These are phyloP conservation scores for Seira ritae DNA, from an alignment of 2,888 invertebrate species.

Conservation along the genomic window DNA sequence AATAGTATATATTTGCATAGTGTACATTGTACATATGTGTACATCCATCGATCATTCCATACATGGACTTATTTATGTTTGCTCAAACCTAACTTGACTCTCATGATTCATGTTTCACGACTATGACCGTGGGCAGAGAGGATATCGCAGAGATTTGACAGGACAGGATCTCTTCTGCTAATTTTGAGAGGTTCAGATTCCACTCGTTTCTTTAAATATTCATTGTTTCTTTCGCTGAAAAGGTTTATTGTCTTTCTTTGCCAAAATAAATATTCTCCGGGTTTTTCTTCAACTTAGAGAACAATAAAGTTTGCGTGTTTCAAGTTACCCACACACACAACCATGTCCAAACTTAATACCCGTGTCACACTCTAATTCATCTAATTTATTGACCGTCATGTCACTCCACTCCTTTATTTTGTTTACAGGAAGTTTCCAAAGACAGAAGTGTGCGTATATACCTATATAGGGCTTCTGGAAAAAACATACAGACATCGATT, in stretches of 20 bases:
- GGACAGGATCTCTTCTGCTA: too few relatives aligned
- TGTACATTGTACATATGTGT: background rate
- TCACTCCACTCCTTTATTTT: background rate
- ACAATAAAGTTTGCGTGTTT: background rate
- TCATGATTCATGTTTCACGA: background rate
- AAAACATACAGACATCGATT: background rate
- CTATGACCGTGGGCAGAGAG: too few relatives aligned
- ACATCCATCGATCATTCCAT: background rate
- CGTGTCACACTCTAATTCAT: background rate
- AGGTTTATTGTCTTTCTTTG: too few relatives aligned
- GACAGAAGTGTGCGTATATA: background rate
- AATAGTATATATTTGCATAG: too few relatives aligned
- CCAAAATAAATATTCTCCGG: too few relatives aligned
- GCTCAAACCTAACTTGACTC: background rate
- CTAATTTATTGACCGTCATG: constrained; percentile 12
- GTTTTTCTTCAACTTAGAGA: too few relatives aligned
- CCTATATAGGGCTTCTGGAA: constrained; percentile 7
- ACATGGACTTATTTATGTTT: background rate
- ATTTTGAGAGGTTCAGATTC: too few relatives aligned
- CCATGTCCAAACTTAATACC: background rate
- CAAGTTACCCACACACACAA: too few relatives aligned
- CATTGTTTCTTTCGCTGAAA: too few relatives aligned
- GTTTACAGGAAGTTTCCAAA: constrained; percentile 4
- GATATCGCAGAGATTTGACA: too few relatives aligned
- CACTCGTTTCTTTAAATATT: too few relatives aligned